These are phyloP conservation scores for Pollachius pollachius DNA, from an alignment of 2,113 vertebrate genomes.

Conservation along the genomic window DNA sequence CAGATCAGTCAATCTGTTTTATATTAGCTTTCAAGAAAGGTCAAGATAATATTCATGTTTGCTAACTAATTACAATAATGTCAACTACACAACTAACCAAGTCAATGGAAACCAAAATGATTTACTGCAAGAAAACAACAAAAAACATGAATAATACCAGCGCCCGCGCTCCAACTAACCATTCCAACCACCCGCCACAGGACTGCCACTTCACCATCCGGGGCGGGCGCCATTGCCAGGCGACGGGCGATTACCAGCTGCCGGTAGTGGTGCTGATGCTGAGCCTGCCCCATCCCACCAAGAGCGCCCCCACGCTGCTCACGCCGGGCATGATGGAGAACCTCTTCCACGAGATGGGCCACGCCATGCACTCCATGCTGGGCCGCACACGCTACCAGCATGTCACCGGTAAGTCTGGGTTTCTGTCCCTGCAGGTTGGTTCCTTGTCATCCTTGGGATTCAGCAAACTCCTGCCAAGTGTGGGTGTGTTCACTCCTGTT, in stretches of 20 bases:
- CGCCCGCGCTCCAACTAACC: no score
- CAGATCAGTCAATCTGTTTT: no score
- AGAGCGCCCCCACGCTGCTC: conserved; percentile 78
- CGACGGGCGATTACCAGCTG: conserved; percentile 88
- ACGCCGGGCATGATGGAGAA: conserved; percentile 98
- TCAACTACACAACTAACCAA: no score
- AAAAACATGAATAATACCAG: no score
- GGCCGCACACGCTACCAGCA: conserved; percentile 95
- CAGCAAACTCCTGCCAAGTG: not conserved
- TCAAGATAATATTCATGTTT: no score
- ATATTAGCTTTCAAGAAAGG: no score
- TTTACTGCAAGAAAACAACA: no score
- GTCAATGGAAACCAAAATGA: no score
- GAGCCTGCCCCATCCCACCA: conserved; percentile 82
- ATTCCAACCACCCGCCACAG: conserved; percentile 55
- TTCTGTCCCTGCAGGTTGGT: not conserved
- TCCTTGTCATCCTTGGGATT: not conserved
- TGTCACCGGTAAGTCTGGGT: conserved; percentile 79
- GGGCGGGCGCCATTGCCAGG: conserved; percentile 81
- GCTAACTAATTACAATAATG: no score
- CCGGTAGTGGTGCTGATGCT: conserved; percentile 96
- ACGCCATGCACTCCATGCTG: conserved; percentile 98
- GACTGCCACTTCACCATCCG: conserved; percentile 98
- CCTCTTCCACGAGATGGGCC: conserved; percentile 98
- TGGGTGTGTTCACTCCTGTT: not conserved